A percentile compares a stretch with the other conserved stretches of the same genome.
phyloP scores from a whole-genome alignment of 2,113 vertebrate genomes.

The Trichomycterus rosablanca region DNA sequence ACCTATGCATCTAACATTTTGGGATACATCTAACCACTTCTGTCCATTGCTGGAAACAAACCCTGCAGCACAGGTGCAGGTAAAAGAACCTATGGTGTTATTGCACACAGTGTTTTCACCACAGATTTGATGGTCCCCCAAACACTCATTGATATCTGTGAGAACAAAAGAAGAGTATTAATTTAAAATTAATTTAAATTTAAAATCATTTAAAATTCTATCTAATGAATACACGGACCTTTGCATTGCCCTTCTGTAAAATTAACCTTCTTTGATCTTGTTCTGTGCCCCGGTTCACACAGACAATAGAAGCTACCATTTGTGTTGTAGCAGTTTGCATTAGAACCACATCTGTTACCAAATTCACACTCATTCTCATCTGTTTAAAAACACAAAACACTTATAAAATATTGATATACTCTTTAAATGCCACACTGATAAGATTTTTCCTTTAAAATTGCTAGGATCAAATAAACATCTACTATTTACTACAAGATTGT shows the following conservation, averaged over 20 bases:
- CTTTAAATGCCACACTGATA: too few relatives aligned
- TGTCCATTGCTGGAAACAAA: constrained; percentile 36
- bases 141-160: constrained; percentile 58
- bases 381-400: not conserved
- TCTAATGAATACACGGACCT: constrained; percentile 39
- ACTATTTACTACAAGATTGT: too few relatives aligned
- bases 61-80: constrained; percentile 49
- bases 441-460: not conserved
- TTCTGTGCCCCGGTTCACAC: constrained; percentile 44
- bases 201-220: not conserved
- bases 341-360: not conserved
- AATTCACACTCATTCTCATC: not conserved
- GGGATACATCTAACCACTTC: accelerated
- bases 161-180: not conserved
- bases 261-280: accelerated
- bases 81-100: constrained; percentile 24
- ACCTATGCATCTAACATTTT: constrained; percentile 50
- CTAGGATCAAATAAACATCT: too few relatives aligned
- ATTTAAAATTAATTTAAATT: not conserved
- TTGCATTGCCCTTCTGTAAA: accelerated
- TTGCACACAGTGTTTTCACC: not conserved
- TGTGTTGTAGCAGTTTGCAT: constrained; percentile 43
- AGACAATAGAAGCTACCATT: constrained; percentile 44
- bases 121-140: not conserved
- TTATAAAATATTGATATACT: not conserved